Evolutionary conservation across 2,797 vertebrate genomes (phyloP), one percentile per base, ranked within the genome.

Genomic region (Myotis pilosus): DNA sequence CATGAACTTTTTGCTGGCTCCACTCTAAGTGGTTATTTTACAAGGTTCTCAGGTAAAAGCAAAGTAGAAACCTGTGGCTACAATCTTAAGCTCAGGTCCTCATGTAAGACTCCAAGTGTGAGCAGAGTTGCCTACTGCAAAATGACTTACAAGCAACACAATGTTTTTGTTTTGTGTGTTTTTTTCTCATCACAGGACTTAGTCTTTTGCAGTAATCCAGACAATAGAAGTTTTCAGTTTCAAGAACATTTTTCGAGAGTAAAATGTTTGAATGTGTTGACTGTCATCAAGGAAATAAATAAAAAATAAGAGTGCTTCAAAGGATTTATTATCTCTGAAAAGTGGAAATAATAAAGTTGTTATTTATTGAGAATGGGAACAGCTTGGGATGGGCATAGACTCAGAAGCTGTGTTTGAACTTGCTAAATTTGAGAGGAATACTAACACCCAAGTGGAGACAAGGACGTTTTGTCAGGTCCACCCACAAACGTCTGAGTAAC

Each of bases 321-420:
- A 71, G 15, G 10, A 68, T 8, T 22, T 15, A 15, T 57, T 69
- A 10, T 51, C 20, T 7, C 13, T 68, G 38, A 82, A 81, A 44
- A 49, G 19, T 15, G 1, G 41, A 28, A 57, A 57, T 33, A 8
- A 57, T 15, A 62, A 41, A 47, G 2, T 12, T 60, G n/a, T 30
- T 69, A 38, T 75, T 89, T 87, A 88, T 12, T 60, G 17, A 87
- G 47, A 81, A 5, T 38, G 20, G 53, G 9, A n/a, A 22, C 3
- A 22, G 5, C 0, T 38, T 33, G 2, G n/a, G 5, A 47, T 62
- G 6, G 0, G 0, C 11, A 1, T 44, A 9, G 1, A 7, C 30
- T 51, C n/a, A 25, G 41, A 4, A 69, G 23, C 1, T 55, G 17
- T 19, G 17, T 49, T 87, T 49, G 17, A 33, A 51, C 13, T 57